These are phyloP conservation scores for Odontocerum albicorne DNA, from an alignment of 2,888 invertebrate species.

Conservation along the genomic window DNA sequence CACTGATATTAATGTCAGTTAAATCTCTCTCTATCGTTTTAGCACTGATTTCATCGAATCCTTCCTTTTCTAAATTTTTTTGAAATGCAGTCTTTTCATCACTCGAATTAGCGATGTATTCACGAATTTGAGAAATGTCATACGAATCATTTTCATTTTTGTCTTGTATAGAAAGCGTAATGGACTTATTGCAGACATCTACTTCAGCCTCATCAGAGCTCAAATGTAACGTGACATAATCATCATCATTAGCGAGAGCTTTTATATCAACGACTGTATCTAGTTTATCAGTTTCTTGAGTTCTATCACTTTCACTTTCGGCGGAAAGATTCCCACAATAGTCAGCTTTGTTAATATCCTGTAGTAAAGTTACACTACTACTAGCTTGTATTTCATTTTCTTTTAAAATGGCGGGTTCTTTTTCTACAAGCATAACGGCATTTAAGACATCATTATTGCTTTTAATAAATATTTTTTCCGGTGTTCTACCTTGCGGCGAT, in stretches of 20 bases:
- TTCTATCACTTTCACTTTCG: too few species aligned
- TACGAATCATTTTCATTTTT: constrained; percentile 34
- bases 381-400: too few species aligned
- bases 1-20: constrained; percentile 38
- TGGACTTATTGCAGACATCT: constrained; percentile 26
- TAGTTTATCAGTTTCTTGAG: too few species aligned
- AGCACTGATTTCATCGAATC: constrained; percentile 53
- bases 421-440: too few species aligned
- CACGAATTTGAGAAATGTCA: constrained; percentile 50
- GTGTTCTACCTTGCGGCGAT: too few species aligned
- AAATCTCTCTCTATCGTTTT: constrained; percentile 54
- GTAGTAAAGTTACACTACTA: too few species aligned
- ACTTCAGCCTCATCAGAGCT: constrained; percentile 45
- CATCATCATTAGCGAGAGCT: constrained; percentile 28
- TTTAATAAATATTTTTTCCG: too few species aligned
- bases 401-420: too few species aligned
- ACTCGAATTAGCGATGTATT: constrained; percentile 45
- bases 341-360: too few species aligned
- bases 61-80: constrained; percentile 49
- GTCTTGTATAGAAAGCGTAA: constrained; percentile 39
- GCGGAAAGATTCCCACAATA: too few species aligned
- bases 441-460: too few species aligned
- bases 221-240: constrained; percentile 22
- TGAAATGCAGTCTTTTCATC: constrained; percentile 43
- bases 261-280: not conserved